Evolutionary conservation across 1,140 invertebrate species (phyloP).

Genomic region (Berghia stephanieae): DNA sequence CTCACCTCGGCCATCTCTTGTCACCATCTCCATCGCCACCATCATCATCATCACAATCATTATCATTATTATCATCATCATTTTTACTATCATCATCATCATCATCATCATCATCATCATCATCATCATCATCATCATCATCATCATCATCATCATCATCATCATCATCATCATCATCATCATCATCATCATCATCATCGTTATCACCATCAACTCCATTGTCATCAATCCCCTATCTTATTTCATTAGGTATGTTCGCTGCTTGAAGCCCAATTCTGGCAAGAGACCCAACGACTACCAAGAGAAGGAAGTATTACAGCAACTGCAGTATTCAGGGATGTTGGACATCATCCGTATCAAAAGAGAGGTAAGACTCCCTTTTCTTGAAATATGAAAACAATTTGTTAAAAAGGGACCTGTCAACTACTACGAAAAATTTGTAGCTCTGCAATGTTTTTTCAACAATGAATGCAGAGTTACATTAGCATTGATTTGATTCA

Average conservation of each 20-base stretch:
- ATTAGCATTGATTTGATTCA: neutral
- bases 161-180: neutral
- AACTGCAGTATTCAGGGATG: slow-evolving; percentile 94
- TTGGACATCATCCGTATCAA: slow-evolving; percentile 93
- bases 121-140: neutral
- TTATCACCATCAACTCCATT: no score
- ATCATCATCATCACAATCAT: no score
- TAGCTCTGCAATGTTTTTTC: no score
- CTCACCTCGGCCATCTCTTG: neutral
- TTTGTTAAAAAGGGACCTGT: no score
- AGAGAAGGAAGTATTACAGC: slow-evolving; percentile 85
- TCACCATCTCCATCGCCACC: neutral
- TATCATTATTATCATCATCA: no score
- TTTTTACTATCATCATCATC: neutral
- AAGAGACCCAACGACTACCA: slow-evolving; percentile 88
- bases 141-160: neutral
- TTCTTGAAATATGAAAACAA: neutral
- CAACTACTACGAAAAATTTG: no score
- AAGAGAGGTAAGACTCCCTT: slow-evolving; percentile 73
- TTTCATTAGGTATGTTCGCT: slow-evolving; percentile 92
- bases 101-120: neutral
- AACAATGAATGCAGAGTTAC: neutral
- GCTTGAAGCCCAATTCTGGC: slow-evolving; percentile 92
- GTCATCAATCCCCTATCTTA: no score
- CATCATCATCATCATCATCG: no score